Base-by-base conservation (phyloP, 2,888 invertebrate genomes). In the Heteromyza rotundicornis region DNA sequence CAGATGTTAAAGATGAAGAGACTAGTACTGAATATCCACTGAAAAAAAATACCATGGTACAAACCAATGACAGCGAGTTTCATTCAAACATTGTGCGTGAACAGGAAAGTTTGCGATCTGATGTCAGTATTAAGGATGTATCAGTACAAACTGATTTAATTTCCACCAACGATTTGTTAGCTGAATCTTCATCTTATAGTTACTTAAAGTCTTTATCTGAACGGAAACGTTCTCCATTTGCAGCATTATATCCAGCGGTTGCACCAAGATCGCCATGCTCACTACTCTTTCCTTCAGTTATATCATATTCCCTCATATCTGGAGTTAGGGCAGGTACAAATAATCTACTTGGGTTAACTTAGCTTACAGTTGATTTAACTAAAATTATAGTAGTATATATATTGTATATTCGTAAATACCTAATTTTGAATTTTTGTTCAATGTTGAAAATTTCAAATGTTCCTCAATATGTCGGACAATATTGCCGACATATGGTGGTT, bases 211-310 rank as follows among this genome's bases (percentile, higher is more conserved):
- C 24, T 49, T 3, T 71, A 66, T 2, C 61, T 32, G 74, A 75
- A 35, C 68, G 75, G 0, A 77, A 77, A 65, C 52, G 69, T 10
- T 77, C 76, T 22, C 71, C 77, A 32, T 79, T 76, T 65, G 60
- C 65, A 10, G 65, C 70, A 14, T 63, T 78, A 2, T 73, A 77
- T 35, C 63, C 63, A 8, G 62, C 58, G 19, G 57, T 62, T 40
- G 69, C 70, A 23, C 62, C 71, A 14, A 62, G 61, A 12, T 62
- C 70, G n/a, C 57, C 72, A 12, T 66, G 62, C 19, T 62, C 73
- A n/a, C 62, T 79, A 57, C 71, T 80, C 59, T 79, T 80, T 67
- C 78, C 80, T 36, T 74, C 71, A 57, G 68, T 73, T 40, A 78
- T 79, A 54, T 79, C 80, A 12, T 74, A 73, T 63, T 73, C 75